phyloP scores from a whole-genome alignment of 2,888 invertebrate species.

The Chrysopilus asiliformis region DNA sequence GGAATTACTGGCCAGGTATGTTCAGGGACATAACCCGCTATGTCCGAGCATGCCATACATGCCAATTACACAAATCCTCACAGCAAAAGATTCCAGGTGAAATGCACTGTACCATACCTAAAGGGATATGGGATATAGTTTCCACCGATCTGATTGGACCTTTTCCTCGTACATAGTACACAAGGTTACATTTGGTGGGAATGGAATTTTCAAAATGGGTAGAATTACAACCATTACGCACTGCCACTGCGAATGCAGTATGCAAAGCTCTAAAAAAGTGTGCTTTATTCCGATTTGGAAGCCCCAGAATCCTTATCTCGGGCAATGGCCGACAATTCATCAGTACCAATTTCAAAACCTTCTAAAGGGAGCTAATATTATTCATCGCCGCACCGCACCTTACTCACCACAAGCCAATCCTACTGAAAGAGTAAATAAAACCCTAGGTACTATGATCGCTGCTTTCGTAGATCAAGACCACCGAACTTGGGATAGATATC shows the following conservation, averaged over 20 bases:
- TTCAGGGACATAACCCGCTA: neutral
- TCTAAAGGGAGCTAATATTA: neutral
- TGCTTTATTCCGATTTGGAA: neutral
- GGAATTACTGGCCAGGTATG: constrained; percentile 7
- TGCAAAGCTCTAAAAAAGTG: neutral
- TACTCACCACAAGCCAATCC: constrained; percentile 24
- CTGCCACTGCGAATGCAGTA: neutral
- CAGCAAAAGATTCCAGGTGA: neutral
- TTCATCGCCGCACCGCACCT: neutral
- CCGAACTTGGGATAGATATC: constrained; percentile 3
- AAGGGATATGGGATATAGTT: constrained; percentile 3
- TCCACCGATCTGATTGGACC: constrained; percentile 3
- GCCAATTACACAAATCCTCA: neutral
- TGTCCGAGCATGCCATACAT: neutral
- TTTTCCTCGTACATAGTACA: neutral
- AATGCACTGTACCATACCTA: neutral
- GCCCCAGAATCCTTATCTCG: neutral
- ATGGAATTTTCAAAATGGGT: constrained; percentile 3
- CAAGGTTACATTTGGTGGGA: neutral
- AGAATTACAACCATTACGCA: neutral
- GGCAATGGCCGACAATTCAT: constrained; percentile 6
- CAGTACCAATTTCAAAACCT: neutral
- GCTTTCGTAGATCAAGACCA: constrained; percentile 2
- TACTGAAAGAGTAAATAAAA: constrained; percentile 19
- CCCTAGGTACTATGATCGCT: neutral